Conservation (phyloP, 2,113 vertebrate genomes). For the Globicephala melas region DNA sequence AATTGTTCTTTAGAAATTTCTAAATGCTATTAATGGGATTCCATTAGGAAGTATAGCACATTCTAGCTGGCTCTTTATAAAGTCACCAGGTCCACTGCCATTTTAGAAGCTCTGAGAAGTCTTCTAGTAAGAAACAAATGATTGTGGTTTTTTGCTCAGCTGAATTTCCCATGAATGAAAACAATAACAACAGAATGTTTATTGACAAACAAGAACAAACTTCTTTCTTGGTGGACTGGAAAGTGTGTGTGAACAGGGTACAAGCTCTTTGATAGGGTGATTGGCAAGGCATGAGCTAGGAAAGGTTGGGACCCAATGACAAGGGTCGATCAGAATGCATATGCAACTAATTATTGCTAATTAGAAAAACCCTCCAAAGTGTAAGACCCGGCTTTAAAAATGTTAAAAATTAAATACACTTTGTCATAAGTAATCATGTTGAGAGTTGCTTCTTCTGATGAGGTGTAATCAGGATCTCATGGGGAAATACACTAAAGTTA, state of each 20-base stretch:
- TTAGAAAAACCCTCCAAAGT: constrained; percentile 59
- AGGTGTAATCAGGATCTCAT: constrained; percentile 61
- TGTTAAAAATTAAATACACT: constrained; percentile 72
- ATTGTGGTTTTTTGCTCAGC: not conserved
- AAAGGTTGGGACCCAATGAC: constrained; percentile 30
- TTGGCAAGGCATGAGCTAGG: not conserved
- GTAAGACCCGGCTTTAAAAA: constrained; percentile 39
- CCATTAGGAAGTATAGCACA: not conserved
- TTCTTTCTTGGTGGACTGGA: not conserved
- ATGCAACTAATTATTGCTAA: constrained; percentile 63
- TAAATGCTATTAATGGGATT: not conserved
- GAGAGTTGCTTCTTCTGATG: constrained; percentile 68
- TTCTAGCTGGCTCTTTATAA: not conserved
- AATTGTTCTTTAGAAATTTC: not conserved
- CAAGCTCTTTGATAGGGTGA: not conserved
- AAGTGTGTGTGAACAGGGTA: not conserved
- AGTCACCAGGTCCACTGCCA: not conserved
- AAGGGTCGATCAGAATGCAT: constrained; percentile 42
- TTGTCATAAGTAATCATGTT: constrained; percentile 67
- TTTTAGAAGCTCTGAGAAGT: constrained; percentile 13
- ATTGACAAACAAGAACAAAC: not conserved
- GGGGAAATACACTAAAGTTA: constrained; percentile 40
- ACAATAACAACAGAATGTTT: not conserved
- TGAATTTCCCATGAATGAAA: not conserved
- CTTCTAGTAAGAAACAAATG: not conserved